Evolutionary conservation across 2,888 invertebrate genomes (phyloP), one percentile per base, ranked within the genome.

Genomic region (Labia minor): DNA sequence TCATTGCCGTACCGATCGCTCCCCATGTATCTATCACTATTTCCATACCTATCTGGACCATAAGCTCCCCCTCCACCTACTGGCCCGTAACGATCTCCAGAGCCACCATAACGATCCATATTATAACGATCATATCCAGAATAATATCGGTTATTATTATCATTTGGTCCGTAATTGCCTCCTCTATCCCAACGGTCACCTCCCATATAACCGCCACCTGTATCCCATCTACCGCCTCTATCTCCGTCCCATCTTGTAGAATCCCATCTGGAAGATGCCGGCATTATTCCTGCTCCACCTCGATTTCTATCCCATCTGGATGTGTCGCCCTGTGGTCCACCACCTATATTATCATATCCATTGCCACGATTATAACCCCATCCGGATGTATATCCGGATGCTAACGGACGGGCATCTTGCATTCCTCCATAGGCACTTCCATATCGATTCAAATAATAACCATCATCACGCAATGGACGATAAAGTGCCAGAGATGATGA

Each of bases 381-480:
- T 49, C 49, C 49, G 14, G 49, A 4, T 49, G 49, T 49, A 16
- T 49, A 49, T 16, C 49, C 49, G 3, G 49, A 49, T 3, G 49
- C 2, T 2, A 16, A 3, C 14, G 49, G 49, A 10, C 49, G 49
- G 3, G 49, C 49, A 49, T 49, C 49, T 49, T 49, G 49, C 49
- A 49, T 49, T 14, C 49, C 49, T 49, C 49, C 49, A 49, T 49
- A 49, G 16, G 49, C 66, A 37, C 65, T 37, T 16, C 69, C 67
- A 49, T 69, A 69, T 37, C 69, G 68, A 49, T 66, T 68, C 20
- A 64, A 62, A 16, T 65, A 68, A 66, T 66, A 69, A 62, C 64
- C 63, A 64, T 69, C 69, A 61, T 66, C 67, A 6, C 69, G 49
- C n/a, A 16, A 14, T 3, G 49, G 49, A 11, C 49, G 49, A 16